Percentiles rank a stretch among this genome's conserved stretches.
phyloP scores from a whole-genome alignment of 2,888 invertebrate species.

The Caenorhabditis sinica region DNA sequence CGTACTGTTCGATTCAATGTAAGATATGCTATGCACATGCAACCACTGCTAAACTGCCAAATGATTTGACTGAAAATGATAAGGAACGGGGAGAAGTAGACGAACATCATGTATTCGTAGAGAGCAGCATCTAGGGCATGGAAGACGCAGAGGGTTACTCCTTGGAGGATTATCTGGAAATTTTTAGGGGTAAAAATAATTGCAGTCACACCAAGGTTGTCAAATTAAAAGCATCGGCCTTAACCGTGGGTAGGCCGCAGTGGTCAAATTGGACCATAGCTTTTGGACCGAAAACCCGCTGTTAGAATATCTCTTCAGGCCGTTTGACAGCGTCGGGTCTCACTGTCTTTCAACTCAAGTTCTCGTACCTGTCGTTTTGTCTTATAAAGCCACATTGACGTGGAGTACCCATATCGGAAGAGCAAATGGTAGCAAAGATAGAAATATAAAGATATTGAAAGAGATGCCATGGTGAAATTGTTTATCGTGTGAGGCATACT shows the following conservation, averaged over 20 bases:
- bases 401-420: conserved; percentile 1
- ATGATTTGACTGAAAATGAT: conserved; percentile 31
- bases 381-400: conserved; percentile 8
- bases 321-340: no score
- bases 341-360: no score
- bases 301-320: no score
- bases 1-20: conserved; percentile 39
- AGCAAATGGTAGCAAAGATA: not conserved
- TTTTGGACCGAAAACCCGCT: no score
- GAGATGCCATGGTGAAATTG: not conserved
- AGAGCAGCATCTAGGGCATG: conserved; percentile 37
- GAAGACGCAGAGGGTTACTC: conserved; percentile 26
- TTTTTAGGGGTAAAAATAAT: no score
- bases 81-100: conserved; percentile 25
- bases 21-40: conserved; percentile 33
- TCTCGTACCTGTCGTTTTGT: conserved; percentile 13
- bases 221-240: no score
- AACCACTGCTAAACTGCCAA: conserved; percentile 46
- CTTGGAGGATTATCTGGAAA: not conserved
- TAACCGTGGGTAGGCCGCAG: no score
- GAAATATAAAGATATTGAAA: not conserved
- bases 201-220: no score
- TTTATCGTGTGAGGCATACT: not conserved
- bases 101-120: conserved; percentile 50
- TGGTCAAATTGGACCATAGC: no score